These are phyloP conservation scores for Sthenelais limicola DNA, from an alignment of 2,888 invertebrate species.

Conservation along the genomic window DNA sequence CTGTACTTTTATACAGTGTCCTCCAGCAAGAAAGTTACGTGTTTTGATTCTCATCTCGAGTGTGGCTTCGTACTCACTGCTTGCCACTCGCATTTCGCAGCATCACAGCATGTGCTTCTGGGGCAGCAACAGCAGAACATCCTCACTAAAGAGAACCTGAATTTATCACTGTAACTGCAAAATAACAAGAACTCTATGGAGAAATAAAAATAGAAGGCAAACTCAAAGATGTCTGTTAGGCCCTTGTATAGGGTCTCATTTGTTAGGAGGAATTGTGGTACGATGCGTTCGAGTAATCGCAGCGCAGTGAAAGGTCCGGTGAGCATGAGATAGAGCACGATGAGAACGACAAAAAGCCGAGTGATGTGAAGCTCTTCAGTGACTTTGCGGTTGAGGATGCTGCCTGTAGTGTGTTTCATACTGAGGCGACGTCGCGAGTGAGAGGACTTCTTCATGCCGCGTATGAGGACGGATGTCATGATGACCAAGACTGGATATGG, in stretches of 20 bases:
- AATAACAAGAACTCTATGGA: conserved; percentile 65
- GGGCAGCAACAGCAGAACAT: conserved; percentile 64
- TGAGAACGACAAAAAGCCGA: conserved; percentile 61
- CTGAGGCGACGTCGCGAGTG: conserved; percentile 57
- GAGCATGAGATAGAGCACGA: conserved; percentile 61
- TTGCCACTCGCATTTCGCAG: conserved; percentile 37
- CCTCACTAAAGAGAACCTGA: conserved; percentile 60
- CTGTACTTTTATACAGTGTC: conserved; percentile 19
- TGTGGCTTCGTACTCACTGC: conserved; percentile 37
- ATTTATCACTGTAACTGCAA: conserved; percentile 63
- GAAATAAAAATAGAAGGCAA: conserved; percentile 65
- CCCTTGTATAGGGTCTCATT: conserved; percentile 43
- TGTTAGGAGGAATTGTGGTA: conserved; percentile 43
- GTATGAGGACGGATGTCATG: conserved; percentile 58
- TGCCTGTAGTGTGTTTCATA: conserved; percentile 51
- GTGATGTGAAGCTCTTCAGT: conserved; percentile 63
- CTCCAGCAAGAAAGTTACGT: conserved; percentile 38
- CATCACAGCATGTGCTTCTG: conserved; percentile 30
- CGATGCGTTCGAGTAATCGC: conserved; percentile 41
- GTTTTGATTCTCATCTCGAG: conserved; percentile 35
- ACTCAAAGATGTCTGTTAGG: conserved; percentile 61
- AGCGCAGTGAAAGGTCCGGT: conserved; percentile 63
- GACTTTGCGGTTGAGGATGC: conserved; percentile 60
- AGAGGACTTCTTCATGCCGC: conserved; percentile 56
- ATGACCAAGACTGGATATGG: conserved; percentile 62